These are phyloP conservation scores for Sinelater perroti DNA, from an alignment of 2,888 invertebrate species.

Conservation along the genomic window DNA sequence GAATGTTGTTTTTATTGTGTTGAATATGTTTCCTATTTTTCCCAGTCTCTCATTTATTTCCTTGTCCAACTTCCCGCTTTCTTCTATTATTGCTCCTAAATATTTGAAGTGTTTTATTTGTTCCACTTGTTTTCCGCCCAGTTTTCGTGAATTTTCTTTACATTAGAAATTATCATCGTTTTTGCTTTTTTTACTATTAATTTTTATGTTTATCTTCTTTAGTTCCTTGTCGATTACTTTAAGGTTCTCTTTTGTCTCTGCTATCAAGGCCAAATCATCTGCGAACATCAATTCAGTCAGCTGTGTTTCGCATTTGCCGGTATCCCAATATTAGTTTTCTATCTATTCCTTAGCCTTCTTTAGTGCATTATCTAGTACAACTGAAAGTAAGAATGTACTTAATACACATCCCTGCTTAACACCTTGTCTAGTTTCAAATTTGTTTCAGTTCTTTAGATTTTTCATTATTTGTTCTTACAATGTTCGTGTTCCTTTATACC, in stretches of 20 bases:
- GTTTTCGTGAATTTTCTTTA: constrained; percentile 6
- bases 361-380: constrained; percentile 27
- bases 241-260: constrained; percentile 15
- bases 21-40: too few species aligned
- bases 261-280: constrained; percentile 29
- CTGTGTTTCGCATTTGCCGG: constrained; percentile 23
- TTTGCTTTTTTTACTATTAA: constrained; percentile 27
- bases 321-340: constrained; percentile 23
- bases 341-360: constrained; percentile 26
- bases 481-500: constrained; percentile 12
- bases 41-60: too few species aligned
- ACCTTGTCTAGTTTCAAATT: constrained; percentile 18
- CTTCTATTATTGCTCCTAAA: constrained; percentile 27
- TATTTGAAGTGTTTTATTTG: constrained; percentile 27
- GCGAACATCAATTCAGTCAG: constrained; percentile 28
- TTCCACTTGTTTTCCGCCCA: constrained; percentile 13
- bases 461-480: constrained; percentile 28
- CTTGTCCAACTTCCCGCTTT: constrained; percentile 18
- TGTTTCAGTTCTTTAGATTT: constrained; percentile 30
- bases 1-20: constrained; percentile 11
- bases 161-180: constrained; percentile 14
- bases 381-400: constrained; percentile 26
- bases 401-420: constrained; percentile 32
- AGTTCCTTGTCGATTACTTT: constrained; percentile 15
- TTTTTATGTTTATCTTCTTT: constrained; percentile 23